Conservation (phyloP, 2,888 invertebrate species). For the Nematopogon swammerdamellus region DNA sequence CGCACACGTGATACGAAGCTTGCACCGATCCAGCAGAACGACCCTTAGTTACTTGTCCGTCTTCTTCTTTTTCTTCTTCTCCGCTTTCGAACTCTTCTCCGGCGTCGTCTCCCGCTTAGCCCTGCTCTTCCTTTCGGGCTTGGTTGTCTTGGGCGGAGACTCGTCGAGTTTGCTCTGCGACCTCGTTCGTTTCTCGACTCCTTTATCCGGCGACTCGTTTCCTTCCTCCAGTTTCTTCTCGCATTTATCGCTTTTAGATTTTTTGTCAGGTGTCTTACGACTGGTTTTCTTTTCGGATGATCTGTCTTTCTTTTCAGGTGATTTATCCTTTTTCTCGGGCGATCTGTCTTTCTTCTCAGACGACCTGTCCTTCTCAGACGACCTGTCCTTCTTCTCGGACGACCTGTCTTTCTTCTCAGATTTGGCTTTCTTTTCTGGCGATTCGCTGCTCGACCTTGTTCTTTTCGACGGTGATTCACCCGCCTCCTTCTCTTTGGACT, state of each 20-base stretch:
- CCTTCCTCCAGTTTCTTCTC: too few relatives aligned
- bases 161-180: neutral
- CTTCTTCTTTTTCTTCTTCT: constrained; percentile 35
- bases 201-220: neutral
- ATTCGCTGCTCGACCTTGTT: too few relatives aligned
- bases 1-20: neutral
- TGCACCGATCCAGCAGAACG: constrained; percentile 2
- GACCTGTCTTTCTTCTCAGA: too few relatives aligned
- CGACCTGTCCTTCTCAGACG: neutral
- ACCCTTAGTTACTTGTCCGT: constrained; percentile 24
- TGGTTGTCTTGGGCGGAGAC: too few relatives aligned
- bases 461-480: too few relatives aligned
- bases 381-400: neutral
- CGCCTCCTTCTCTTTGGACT: too few relatives aligned
- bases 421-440: too few relatives aligned
- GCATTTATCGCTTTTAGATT: too few relatives aligned
- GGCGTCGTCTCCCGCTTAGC: constrained; percentile 18
- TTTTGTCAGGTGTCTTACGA: too few relatives aligned
- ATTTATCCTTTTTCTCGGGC: constrained; percentile 1
- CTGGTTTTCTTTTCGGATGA: too few relatives aligned
- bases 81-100: constrained; percentile 19
- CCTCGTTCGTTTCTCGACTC: neutral
- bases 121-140: too few relatives aligned
- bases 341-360: neutral
- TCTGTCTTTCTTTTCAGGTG: neutral